Base-by-base conservation (phyloP, 2,113 vertebrate genomes). In the Gambusia affinis region DNA sequence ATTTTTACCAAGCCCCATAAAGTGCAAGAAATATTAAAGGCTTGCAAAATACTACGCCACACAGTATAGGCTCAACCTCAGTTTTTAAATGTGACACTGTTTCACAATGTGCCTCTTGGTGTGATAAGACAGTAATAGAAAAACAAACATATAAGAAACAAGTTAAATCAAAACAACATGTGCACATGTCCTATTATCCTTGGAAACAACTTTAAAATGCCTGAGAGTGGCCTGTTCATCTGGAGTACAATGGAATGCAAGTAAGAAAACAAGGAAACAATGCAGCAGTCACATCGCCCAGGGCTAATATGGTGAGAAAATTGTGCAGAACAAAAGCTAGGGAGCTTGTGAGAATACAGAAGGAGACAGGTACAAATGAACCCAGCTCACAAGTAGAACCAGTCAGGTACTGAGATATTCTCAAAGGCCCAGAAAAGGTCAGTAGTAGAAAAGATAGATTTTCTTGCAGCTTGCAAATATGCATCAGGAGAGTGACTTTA, bases 21-120 rank as follows among this genome's bases (percentile, higher is more conserved):
- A 71, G 63, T 88, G 85, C 73, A 85, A 83, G 64, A 91, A 90
- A 89, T 79, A 84, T 89, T 87, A 86, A 81, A 63, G 75, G 73
- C 8, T 57, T 70, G 64, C 37, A n/a, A 70, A 72, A 76, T 73
- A 83, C 67, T 60, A 60, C 72, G 82, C 73, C 51, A 85, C 84
- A 81, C 70, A 75, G 86, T 81, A 78, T 75, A 73, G 54, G 83
- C 68, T 64, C 60, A 82, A 82, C 84, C 74, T 82, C 67, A 76
- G 85, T 24, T 68, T 67, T 75, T 85, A 80, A 82, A 81, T 76
- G 71, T 76, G 81, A 89, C 79, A 84, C 70, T 60, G 67, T 47
- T 75, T 80, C 11, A 60, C 28, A 12, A 14, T 61, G 12, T 63
- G 29, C 29, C 29, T n/a, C 19, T 4, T 10, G 30, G 19, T 30